Evolutionary conservation across 2,797 vertebrate species (phyloP), one percentile per base, ranked within the genome.

Genomic region (Dicrostonyx torquatus): DNA sequence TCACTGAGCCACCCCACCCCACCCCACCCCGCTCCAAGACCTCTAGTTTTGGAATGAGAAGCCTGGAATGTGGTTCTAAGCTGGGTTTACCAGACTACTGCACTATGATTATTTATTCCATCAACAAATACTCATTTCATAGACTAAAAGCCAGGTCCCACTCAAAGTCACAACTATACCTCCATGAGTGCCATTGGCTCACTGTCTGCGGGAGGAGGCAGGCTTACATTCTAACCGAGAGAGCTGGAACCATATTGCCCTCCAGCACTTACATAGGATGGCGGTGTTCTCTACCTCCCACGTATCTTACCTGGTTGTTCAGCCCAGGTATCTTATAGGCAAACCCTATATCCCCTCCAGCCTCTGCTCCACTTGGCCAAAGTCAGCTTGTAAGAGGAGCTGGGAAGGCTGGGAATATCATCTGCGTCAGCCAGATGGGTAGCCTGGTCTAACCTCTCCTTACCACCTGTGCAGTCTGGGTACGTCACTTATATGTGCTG

Each of bases 391-490:
- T 1, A 6, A 7, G n/a, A 68, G 20, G 34, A 20, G 1, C 60
- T 62, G 55, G 83, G 37, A 43, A 50, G 31, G 62, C 72, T 62
- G 55, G 24, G 79, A 82, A 75, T 50, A 64, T 86, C 0, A 53
- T 64, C 82, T 93, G 58, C 60, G 53, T 64, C 37, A 80, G 90
- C 77, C 62, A 80, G 85, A 77, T 18, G 58, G 48, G n/a, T 43
- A 89, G 29, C 64, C 88, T 92, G 79, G 93, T 53, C 80, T 82
- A 40, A 89, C 89, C 68, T 48, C 88, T 62, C 88, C 78, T 34
- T 4, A 24, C 66, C 87, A 58, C 53, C 20, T 93, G 3, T 64
- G 22, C 29, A 53, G 48, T n/a, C 31, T 45, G 43, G 22, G 26
- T 48, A 62, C 55, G 26, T 84, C 60, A 72, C 77, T 85, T 62